phyloP scores from a whole-genome alignment of 2,797 vertebrate species.

The Calcarius lapponicus region DNA sequence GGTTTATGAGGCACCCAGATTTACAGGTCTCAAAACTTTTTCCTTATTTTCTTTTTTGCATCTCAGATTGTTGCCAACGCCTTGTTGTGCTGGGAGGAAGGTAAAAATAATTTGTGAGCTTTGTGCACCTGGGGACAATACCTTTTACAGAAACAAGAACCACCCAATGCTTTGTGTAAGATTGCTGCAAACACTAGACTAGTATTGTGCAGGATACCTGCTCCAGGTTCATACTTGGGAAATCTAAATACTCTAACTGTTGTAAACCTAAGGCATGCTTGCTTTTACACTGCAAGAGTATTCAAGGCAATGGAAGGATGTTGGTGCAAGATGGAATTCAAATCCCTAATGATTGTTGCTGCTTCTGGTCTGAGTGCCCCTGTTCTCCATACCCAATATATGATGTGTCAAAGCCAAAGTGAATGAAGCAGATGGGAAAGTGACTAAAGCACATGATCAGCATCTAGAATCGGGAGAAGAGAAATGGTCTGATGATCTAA shows the following conservation, averaged over 20 bases:
- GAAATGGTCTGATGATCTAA: not conserved
- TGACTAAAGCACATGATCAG: not conserved
- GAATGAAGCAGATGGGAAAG: not conserved
- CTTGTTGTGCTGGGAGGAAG: not conserved
- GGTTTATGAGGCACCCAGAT: not conserved
- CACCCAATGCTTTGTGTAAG: not conserved
- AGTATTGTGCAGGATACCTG: not conserved
- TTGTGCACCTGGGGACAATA: not conserved
- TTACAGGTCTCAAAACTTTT: not conserved
- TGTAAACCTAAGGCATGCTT: rapidly evolving
- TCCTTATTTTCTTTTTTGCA: not conserved
- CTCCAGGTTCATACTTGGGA: not conserved
- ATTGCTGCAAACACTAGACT: not conserved
- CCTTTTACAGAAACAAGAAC: not conserved
- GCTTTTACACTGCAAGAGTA: not conserved
- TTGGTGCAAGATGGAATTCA: not conserved
- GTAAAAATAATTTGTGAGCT: not conserved
- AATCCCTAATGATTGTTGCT: not conserved
- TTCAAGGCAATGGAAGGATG: not conserved
- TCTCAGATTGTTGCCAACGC: not conserved
- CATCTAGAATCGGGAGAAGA: not conserved
- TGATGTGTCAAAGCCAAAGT: rapidly evolving
- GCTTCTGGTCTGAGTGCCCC: not conserved
- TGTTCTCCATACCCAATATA: not conserved
- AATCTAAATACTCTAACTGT: not conserved